Evolutionary conservation across 1,140 invertebrate species (phyloP).

Genomic region (Stegodyphus dumicola): DNA sequence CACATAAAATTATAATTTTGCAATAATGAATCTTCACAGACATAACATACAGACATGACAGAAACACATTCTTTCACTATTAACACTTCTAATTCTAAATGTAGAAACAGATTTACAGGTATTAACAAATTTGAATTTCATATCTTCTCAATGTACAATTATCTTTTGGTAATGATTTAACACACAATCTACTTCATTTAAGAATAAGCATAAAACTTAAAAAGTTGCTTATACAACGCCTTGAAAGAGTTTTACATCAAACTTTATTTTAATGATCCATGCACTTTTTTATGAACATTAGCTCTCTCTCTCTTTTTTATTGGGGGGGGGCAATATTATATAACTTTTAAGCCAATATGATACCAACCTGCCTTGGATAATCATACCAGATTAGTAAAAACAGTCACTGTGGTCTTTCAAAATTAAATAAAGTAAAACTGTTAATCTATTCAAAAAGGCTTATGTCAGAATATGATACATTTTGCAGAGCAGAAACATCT

Average conservation of each 20-base stretch:
- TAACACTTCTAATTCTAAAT: background rate
- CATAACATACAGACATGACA: background rate
- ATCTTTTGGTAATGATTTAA: background rate
- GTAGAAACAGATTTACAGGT: background rate
- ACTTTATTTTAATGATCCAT: too few relatives aligned
- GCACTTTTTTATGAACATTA: too few relatives aligned
- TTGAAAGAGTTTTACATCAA: too few relatives aligned
- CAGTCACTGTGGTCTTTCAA: too few relatives aligned
- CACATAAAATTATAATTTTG: background rate
- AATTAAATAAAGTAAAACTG: too few relatives aligned
- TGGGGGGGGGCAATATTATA: background rate
- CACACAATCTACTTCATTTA: background rate
- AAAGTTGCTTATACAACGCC: background rate
- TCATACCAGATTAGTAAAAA: too few relatives aligned
- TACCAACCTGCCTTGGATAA: too few relatives aligned
- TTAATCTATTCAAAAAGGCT: too few relatives aligned
- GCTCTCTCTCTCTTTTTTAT: background rate
- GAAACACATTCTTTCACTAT: background rate
- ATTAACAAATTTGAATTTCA: background rate
- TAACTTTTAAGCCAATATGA: too few relatives aligned
- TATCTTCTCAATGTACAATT: background rate
- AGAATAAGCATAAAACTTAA: background rate
- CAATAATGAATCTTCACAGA: background rate
- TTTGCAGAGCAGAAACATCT: too few relatives aligned
- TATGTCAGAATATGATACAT: too few relatives aligned